Conservation (phyloP, 30 jellyfish, hydroid and myxozoan species). For the Haliclystus octoradiatus region DNA sequence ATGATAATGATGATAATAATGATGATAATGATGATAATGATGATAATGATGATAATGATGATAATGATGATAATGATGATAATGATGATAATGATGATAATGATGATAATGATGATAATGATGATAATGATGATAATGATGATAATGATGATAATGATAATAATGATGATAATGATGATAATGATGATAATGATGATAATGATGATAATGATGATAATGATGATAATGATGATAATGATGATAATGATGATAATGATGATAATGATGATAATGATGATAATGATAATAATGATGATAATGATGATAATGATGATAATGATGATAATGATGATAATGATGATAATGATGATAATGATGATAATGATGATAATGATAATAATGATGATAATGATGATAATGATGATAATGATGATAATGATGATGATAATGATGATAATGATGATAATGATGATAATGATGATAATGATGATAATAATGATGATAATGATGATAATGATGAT, state of each 20-base stretch:
- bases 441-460: neutral
- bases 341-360: neutral
- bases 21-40: conserved; percentile 3
- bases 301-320: conserved; percentile 2
- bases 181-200: conserved; percentile 2
- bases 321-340: neutral
- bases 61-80: conserved; percentile 2
- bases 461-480: neutral
- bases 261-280: conserved; percentile 2
- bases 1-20: conserved; percentile 1
- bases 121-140: conserved; percentile 2
- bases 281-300: conserved; percentile 2
- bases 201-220: conserved; percentile 3
- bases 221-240: conserved; percentile 3
- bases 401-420: neutral
- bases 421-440: neutral
- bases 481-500: neutral
- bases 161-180: neutral
- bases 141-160: conserved; percentile 2
- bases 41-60: conserved; percentile 3
- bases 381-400: conserved; percentile 1
- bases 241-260: conserved; percentile 2
- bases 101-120: neutral
- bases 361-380: neutral
- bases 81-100: conserved; percentile 2